Conservation (phyloP, 1,140 invertebrate genomes). For the Drosophila paulistorum region DNA sequence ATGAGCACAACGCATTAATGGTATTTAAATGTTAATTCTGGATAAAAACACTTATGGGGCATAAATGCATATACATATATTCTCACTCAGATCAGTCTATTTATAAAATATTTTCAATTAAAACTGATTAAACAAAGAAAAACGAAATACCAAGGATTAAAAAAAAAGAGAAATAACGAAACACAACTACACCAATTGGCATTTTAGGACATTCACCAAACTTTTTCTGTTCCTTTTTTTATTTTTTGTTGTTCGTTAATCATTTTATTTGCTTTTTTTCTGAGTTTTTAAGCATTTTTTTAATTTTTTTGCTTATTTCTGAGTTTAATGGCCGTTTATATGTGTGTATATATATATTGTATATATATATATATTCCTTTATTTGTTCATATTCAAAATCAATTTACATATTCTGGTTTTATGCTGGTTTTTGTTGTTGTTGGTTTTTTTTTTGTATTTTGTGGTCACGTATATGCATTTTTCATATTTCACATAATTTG, state of each 20-base stretch:
- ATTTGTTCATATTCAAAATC: constrained; percentile 9
- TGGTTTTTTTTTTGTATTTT: constrained; percentile 36
- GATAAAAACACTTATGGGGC: background rate
- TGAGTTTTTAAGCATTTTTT: background rate
- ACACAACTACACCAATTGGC: constrained; percentile 71
- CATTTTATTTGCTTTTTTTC: background rate
- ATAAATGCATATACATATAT: background rate
- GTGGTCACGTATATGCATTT: constrained; percentile 11
- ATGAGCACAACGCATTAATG: background rate
- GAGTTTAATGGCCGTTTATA: constrained; percentile 4
- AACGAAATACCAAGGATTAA: background rate
- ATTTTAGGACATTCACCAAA: constrained; percentile 83
- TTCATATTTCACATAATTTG: constrained; percentile 11
- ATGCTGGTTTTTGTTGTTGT: constrained; percentile 15
- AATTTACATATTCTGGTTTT: constrained; percentile 34
- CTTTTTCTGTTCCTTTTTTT: background rate
- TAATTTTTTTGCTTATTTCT: background rate
- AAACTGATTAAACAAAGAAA: background rate
- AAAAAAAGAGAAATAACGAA: background rate
- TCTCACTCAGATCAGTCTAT: background rate
- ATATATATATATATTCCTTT: background rate
- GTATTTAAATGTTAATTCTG: background rate
- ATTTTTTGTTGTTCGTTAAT: no score
- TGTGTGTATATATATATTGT: background rate
- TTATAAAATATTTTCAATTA: background rate